Conservation (phyloP, 2,113 vertebrate genomes). For the Chloebia gouldiae region DNA sequence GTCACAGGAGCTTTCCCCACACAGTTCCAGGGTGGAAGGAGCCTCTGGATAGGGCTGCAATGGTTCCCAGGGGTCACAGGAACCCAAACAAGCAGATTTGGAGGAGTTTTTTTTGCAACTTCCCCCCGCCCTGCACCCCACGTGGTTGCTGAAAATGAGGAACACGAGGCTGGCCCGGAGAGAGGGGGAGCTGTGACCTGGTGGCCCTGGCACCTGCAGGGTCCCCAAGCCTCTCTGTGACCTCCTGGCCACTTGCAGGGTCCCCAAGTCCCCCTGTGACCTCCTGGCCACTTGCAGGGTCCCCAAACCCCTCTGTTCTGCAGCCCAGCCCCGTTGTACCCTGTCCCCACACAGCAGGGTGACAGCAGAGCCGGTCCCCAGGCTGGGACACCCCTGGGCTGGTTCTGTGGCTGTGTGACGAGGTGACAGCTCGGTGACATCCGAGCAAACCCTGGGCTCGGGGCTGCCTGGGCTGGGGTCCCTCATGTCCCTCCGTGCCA, state of each 20-base stretch:
- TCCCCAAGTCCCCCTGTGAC: rapidly evolving
- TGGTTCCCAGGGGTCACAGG: no score
- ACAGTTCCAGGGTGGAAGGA: no score
- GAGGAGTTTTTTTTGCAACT: not conserved
- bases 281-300: not conserved
- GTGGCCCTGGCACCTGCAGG: not conserved
- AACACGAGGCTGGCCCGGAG: not conserved
- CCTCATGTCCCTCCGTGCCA: rapidly evolving
- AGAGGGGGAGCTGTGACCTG: not conserved
- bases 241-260: not conserved
- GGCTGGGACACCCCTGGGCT: not conserved
- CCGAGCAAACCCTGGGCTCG: rapidly evolving
- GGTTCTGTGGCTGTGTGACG: rapidly evolving
- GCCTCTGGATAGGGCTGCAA: no score
- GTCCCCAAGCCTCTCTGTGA: no score
- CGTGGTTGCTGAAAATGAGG: conserved; percentile 42
- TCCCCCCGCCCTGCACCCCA: not conserved
- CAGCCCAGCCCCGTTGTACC: rapidly evolving
- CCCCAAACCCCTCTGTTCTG: rapidly evolving
- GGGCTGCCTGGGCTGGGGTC: not conserved
- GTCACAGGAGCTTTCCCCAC: no score
- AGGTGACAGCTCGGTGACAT: not conserved
- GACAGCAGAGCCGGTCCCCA: not conserved
- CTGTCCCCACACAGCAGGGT: rapidly evolving
- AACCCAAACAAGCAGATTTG: not conserved